phyloP scores from a whole-genome alignment of 2,888 invertebrate genomes.

The Stenurella melanura region DNA sequence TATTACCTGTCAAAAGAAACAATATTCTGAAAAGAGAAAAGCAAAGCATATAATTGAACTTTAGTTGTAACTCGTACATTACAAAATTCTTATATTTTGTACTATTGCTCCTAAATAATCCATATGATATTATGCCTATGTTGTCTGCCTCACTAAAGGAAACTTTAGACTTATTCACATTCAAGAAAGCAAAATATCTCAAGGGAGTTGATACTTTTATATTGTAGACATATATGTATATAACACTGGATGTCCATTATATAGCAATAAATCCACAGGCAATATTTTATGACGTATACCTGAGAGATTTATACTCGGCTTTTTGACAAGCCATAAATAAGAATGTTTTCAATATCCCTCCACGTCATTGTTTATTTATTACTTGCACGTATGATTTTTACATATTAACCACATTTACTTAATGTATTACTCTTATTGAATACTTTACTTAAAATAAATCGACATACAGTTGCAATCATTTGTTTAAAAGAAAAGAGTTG shows the following conservation, averaged over 20 bases:
- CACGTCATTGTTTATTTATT: conserved; percentile 12
- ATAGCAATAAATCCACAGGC: conserved; percentile 62
- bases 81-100: too few species aligned
- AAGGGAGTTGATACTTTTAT: conserved; percentile 53
- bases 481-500: too few species aligned
- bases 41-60: too few species aligned
- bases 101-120: too few species aligned
- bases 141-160: background rate
- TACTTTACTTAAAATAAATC: background rate
- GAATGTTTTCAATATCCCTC: conserved; percentile 62
- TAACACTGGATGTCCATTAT: conserved; percentile 63
- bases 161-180: background rate
- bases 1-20: too few species aligned
- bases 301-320: conserved; percentile 63
- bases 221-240: conserved; percentile 45
- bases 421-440: background rate
- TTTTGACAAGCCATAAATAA: conserved; percentile 62
- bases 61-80: too few species aligned
- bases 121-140: too few species aligned
- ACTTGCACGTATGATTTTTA: background rate
- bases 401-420: background rate
- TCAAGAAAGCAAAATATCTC: conserved; percentile 37
- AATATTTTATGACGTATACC: conserved; percentile 62
- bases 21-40: too few species aligned
- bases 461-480: too few species aligned